Percentiles rank a stretch among this genome's conserved stretches.
phyloP scores from a whole-genome alignment of 2,888 invertebrate species.

The Agriopis aurantiaria region DNA sequence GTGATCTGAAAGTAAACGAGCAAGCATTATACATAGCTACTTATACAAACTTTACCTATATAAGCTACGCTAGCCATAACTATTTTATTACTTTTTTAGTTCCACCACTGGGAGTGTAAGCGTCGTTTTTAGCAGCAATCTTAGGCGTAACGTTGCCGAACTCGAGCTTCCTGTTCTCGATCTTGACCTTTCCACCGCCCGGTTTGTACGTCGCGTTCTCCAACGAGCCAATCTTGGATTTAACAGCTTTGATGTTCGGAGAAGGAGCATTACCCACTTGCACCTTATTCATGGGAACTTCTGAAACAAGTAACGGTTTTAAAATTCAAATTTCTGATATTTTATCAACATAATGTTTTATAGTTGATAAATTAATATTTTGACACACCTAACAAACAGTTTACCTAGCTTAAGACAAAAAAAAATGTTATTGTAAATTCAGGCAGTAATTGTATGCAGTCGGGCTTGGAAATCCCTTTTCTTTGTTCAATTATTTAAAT shows the following conservation, averaged over 20 bases:
- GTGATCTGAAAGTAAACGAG: slow-evolving; percentile 88
- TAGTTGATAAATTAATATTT: no score
- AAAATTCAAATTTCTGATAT: not conserved
- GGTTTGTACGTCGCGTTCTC: slow-evolving; percentile 96
- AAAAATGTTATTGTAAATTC: no score
- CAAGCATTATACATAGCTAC: not conserved
- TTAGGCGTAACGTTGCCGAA: slow-evolving; percentile 94
- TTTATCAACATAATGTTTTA: not conserved
- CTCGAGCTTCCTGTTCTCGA: slow-evolving; percentile 94
- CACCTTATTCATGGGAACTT: slow-evolving; percentile 96
- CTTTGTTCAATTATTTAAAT: slow-evolving; percentile 14
- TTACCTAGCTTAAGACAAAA: no score
- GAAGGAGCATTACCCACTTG: slow-evolving; percentile 97
- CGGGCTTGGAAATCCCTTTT: slow-evolving; percentile 9
- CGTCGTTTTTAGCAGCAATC: slow-evolving; percentile 96
- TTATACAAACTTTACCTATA: no score
- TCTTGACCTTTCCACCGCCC: slow-evolving; percentile 95
- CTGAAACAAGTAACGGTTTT: slow-evolving; percentile 70
- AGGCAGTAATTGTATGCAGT: not conserved
- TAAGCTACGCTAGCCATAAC: not conserved
- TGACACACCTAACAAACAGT: no score
- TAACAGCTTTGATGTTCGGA: slow-evolving; percentile 96
- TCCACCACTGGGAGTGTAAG: slow-evolving; percentile 94
- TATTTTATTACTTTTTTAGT: slow-evolving; percentile 93
- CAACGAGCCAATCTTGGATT: slow-evolving; percentile 96